Evolutionary conservation across 92 coral and sea anemone genomes (phyloP).

Genomic region (Palythoa grandis): DNA sequence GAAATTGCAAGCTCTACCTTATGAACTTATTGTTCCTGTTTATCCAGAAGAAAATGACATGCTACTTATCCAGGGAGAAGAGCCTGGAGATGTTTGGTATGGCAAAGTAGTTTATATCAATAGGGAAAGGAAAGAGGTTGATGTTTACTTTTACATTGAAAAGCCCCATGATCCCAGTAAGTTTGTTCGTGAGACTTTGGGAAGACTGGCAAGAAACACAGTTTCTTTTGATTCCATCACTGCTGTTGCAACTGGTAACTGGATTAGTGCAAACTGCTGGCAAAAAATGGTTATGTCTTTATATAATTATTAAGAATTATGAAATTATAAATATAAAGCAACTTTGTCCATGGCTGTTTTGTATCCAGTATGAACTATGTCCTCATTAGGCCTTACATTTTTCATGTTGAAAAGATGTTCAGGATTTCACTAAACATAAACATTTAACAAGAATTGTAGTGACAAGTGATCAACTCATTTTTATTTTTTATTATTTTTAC

Average conservation of each 20-base stretch:
- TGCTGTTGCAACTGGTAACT: constrained; percentile 60
- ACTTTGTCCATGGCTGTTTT: no score
- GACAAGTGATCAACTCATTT: no score
- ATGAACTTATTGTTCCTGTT: constrained; percentile 49
- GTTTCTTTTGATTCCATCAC: constrained; percentile 51
- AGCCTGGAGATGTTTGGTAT: constrained; percentile 56
- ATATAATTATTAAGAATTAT: background rate
- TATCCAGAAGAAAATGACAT: constrained; percentile 60
- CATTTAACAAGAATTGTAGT: no score
- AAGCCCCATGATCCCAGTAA: constrained; percentile 26
- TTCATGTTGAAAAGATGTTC: no score
- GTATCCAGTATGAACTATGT: background rate
- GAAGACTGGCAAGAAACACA: constrained; percentile 63
- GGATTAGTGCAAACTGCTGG: constrained; percentile 48
- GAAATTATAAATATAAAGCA: no score
- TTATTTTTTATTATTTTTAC: no score
- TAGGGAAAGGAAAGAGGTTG: constrained; percentile 36
- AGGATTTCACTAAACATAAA: no score
- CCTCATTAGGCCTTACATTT: no score
- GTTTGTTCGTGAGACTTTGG: constrained; percentile 57
- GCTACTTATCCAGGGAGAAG: constrained; percentile 59
- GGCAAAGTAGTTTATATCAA: constrained; percentile 50
- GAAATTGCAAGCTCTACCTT: constrained; percentile 44
- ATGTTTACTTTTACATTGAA: constrained; percentile 65
- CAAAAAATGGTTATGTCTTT: background rate